A percentile compares a stretch with the other conserved stretches of the same genome.
phyloP scores from a whole-genome alignment of 2,113 vertebrate species.

The Panthera uncia region DNA sequence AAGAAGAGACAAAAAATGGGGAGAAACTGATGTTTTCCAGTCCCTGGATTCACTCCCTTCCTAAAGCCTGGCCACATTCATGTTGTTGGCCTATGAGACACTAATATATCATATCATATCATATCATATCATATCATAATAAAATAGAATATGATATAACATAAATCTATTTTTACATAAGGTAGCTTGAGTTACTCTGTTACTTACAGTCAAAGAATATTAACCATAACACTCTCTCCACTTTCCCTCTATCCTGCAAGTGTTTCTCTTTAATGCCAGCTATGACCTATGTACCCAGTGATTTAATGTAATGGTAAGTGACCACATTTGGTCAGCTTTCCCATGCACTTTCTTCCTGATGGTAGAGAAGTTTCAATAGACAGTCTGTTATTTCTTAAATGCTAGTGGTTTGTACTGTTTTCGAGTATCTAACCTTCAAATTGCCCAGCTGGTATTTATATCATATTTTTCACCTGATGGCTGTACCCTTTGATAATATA shows the following conservation, averaged over 20 bases:
- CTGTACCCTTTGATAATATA: neutral
- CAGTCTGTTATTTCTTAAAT: constrained; percentile 41
- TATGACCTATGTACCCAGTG: neutral
- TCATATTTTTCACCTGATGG: neutral
- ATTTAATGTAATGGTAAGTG: neutral
- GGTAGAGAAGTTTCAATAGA: neutral
- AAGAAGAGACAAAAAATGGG: neutral
- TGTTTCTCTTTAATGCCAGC: neutral
- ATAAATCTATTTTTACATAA: neutral
- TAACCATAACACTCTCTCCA: neutral
- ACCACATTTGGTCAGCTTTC: neutral
- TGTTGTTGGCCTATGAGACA: neutral
- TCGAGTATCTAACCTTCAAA: neutral
- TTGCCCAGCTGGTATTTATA: neutral
- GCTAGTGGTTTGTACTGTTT: neutral
- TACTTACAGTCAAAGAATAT: neutral
- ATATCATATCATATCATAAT: neutral
- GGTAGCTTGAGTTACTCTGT: neutral
- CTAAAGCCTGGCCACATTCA: neutral
- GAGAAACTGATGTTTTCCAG: neutral
- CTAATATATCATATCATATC: neutral
- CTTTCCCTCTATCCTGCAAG: neutral
- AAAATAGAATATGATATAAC: neutral
- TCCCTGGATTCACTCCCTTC: neutral
- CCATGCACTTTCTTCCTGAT: neutral